Conservation (phyloP, 2,888 invertebrate genomes). For the Hirtodrosophila alboralis region DNA sequence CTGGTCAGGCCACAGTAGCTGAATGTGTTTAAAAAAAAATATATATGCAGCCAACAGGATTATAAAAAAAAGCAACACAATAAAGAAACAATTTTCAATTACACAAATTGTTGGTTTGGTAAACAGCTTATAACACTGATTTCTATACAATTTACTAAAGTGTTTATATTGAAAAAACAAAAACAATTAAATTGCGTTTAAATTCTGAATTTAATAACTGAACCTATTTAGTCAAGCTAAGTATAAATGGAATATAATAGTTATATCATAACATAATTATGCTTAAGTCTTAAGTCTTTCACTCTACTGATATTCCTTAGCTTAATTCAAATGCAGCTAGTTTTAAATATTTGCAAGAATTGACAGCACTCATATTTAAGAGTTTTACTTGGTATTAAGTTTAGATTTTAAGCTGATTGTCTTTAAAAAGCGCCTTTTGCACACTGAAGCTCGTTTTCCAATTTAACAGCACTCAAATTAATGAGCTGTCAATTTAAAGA, state of each 20-base stretch:
- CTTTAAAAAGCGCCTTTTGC: constrained; percentile 9
- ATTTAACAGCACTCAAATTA: not conserved
- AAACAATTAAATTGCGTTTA: no score
- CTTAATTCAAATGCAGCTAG: not conserved
- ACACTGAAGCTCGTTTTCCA: not conserved
- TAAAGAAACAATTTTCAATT: constrained; percentile 6
- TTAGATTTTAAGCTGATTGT: not conserved
- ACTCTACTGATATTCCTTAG: no score
- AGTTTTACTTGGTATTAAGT: no score
- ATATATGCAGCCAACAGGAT: constrained; percentile 28
- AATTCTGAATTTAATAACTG: no score
- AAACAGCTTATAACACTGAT: constrained; percentile 1
- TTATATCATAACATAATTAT: no score
- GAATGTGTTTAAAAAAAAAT: constrained; percentile 24
- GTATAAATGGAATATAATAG: no score
- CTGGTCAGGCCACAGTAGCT: constrained; percentile 14
- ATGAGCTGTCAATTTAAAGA: not conserved
- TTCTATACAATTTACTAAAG: not conserved
- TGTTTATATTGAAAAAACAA: no score
- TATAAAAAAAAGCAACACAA: not conserved
- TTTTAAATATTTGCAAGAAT: no score
- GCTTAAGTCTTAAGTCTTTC: no score
- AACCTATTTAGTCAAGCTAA: no score
- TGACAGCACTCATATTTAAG: no score
- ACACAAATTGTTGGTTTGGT: constrained; percentile 5